A percentile compares a stretch with the other conserved stretches of the same genome.
Evolutionary conservation across 2,113 vertebrate genomes (phyloP).

Genomic region (Chrysochloris asiatica): DNA sequence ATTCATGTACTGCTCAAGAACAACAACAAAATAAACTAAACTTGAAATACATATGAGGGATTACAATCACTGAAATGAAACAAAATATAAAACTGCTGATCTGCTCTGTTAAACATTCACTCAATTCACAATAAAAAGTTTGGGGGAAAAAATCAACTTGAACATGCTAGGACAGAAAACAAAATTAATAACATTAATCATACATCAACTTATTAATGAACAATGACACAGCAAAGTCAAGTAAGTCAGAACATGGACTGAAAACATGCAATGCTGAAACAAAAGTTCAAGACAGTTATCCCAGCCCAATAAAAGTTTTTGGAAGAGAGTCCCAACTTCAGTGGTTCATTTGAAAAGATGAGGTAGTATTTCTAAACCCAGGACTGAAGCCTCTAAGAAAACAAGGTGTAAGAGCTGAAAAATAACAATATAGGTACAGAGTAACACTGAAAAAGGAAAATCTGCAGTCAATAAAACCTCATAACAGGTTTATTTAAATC

Average conservation of each 20-base stretch:
- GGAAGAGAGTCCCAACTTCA: not conserved
- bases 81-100: too few species aligned
- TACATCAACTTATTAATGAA: conserved; percentile 41
- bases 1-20: too few species aligned
- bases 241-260: not conserved
- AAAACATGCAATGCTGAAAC: conserved; percentile 32
- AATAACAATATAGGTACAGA: not conserved
- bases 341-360: not conserved
- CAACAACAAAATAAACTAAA: too few species aligned
- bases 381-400: conserved; percentile 26
- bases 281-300: not conserved
- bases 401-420: not conserved
- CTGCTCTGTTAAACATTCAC: too few species aligned
- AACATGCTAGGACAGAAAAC: not conserved
- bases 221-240: not conserved
- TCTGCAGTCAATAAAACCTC: not conserved
- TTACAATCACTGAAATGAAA: too few species aligned
- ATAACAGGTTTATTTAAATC: not conserved
- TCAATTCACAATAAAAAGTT: too few species aligned
- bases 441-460: conserved; percentile 15
- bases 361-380: not conserved
- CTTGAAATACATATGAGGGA: too few species aligned
- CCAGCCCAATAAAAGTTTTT: not conserved
- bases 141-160: conserved; percentile 37
- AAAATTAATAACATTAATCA: conserved; percentile 14